Conservation (phyloP, 2,797 vertebrate species). For the Melanotaenia trifasciata region DNA sequence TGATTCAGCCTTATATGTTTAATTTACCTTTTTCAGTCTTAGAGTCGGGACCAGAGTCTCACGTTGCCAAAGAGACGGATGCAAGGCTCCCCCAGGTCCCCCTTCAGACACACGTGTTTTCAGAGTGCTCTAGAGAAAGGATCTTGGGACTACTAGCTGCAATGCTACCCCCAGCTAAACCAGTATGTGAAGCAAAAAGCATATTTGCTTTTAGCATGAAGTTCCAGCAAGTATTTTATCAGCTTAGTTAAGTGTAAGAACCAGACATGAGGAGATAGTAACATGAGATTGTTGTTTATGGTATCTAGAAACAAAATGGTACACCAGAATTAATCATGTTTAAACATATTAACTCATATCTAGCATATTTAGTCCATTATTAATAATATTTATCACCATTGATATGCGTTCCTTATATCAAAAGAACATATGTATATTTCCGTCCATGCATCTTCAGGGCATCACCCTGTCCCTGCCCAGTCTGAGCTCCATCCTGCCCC, state of each 20-base stretch:
- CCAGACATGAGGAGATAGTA: too few relatives aligned
- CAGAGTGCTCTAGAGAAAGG: constrained; percentile 97
- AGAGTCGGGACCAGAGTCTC: constrained; percentile 67
- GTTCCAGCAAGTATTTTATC: not conserved
- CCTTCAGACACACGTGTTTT: constrained; percentile 93
- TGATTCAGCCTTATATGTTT: not conserved
- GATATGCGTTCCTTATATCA: not conserved
- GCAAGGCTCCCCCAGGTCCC: constrained; percentile 84
- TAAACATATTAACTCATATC: not conserved
- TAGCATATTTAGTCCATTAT: not conserved
- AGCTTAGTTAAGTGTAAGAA: not conserved
- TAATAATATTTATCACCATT: not conserved
- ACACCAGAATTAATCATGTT: not conserved
- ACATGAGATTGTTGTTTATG: too few relatives aligned
- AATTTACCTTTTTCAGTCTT: constrained; percentile 45
- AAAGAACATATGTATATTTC: not conserved
- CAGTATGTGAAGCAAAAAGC: constrained; percentile 73
- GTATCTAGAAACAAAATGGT: not conserved
- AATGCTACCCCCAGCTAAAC: constrained; percentile 93
- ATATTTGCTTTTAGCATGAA: not conserved
- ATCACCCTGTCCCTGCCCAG: constrained; percentile 85
- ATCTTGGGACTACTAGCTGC: constrained; percentile 94
- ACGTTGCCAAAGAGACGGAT: constrained; percentile 75
- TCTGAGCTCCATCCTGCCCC: constrained; percentile 91
- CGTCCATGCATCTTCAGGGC: constrained; percentile 74